Conservation (phyloP, 2,888 invertebrate species). For the Patella depressa region DNA sequence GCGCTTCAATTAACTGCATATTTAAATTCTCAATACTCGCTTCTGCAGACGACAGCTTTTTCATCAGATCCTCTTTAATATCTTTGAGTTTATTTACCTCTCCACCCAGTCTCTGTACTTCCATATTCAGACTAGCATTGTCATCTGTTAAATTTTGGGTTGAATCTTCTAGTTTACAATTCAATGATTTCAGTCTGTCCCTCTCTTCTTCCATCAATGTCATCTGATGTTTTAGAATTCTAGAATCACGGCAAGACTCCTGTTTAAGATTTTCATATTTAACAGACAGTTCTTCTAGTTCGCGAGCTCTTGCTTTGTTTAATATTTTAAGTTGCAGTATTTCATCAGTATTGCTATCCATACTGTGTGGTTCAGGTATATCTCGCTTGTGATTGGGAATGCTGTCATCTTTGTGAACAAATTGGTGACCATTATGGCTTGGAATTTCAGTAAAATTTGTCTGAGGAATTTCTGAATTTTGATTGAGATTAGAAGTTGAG, state of each 20-base stretch:
- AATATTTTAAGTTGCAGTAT: slow-evolving; percentile 62
- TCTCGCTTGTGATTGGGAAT: neutral
- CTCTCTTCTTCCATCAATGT: slow-evolving; percentile 59
- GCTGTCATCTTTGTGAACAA: neutral
- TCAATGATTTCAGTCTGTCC: neutral
- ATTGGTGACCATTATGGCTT: neutral
- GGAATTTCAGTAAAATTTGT: neutral
- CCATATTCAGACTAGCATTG: neutral
- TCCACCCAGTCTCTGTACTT: neutral
- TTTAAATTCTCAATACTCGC: slow-evolving; percentile 67
- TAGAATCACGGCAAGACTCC: slow-evolving; percentile 58
- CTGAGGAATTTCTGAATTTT: neutral
- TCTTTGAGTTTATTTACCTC: neutral
- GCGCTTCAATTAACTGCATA: slow-evolving; percentile 64
- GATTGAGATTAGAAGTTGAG: neutral
- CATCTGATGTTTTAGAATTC: slow-evolving; percentile 66
- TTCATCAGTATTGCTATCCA: neutral
- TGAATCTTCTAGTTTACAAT: neutral
- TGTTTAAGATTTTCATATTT: slow-evolving; percentile 53
- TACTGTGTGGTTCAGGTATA: neutral
- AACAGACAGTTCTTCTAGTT: slow-evolving; percentile 61
- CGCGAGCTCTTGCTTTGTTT: slow-evolving; percentile 65
- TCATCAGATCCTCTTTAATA: slow-evolving; percentile 48
- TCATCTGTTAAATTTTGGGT: neutral
- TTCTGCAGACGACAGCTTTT: slow-evolving; percentile 65